Base-by-base conservation (phyloP, 2,113 vertebrate species). In the Ia io region DNA sequence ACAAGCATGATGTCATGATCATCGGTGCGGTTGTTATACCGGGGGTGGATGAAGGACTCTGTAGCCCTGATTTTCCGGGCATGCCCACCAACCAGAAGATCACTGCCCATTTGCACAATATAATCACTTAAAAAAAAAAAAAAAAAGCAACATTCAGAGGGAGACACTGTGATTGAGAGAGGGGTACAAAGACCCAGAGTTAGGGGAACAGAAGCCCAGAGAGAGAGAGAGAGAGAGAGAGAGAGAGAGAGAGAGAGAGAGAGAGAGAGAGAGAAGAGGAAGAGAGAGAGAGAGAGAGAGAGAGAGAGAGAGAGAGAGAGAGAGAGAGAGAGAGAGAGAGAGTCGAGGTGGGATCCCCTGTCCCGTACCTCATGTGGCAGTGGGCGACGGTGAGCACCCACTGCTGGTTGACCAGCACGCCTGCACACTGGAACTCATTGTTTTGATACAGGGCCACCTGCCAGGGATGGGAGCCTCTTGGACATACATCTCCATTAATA, bases 1-100 rank as follows among this genome's bases (percentile, higher is more conserved):
- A 99, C 98, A 84, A 99, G 96, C 99, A 99, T 99, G 97, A 99
- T 63, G 98, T 99, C 98, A 0, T 98, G 98, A 93, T 97, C 97
- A 22, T 94, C 92, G 56, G 56, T 9, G 97, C 90, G 93, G 49
- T 94, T 91, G 0, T 4, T 2, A 17, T 16, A 74, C 13, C 25
- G 1, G 0, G 98, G 99, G 89, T 99, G 97, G 3, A 93, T 94
- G 97, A 98, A 97, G 7, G 98, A 98, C 5, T 0, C 77, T 0
- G 95, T 93, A 18, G 98, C 98, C 14, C 4, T n/a, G 96, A 99
- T 98, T 94, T 94, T 98, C 98, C 98, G 98, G 96, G 98, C 98
- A 0, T 94, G 98, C 32, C 59, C 95, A 83, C 98, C 98, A 0
- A 11, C 96, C 76, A 96, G 73, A 0, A 35, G 85, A 1, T 99